These are phyloP conservation scores for Bursaphelenchus mucronatus DNA, from an alignment of 1,140 invertebrate genomes.

Conservation along the genomic window DNA sequence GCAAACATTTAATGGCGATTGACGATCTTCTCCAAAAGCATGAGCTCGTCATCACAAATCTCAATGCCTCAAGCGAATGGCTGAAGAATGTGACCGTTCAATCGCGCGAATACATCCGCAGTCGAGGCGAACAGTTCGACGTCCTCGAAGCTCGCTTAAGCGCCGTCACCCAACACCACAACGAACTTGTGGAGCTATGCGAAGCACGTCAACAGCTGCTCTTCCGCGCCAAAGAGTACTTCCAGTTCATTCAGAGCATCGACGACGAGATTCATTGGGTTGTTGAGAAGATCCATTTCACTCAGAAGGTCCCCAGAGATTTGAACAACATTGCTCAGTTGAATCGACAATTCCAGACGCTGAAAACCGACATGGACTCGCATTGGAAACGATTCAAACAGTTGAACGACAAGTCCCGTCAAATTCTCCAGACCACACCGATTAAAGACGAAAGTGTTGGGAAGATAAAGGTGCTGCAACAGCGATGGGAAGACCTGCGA, in stretches of 20 bases:
- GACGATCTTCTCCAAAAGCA: constrained; percentile 90
- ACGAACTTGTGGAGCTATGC: constrained; percentile 69
- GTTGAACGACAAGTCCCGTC: constrained; percentile 3
- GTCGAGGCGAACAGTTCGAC: constrained; percentile 64
- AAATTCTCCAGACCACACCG: constrained; percentile 63
- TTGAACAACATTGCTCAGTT: constrained; percentile 79
- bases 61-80: constrained; percentile 65
- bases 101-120: constrained; percentile 62
- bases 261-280: constrained; percentile 89
- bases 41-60: constrained; percentile 74
- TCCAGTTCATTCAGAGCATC: constrained; percentile 86
- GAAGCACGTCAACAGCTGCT: constrained; percentile 75
- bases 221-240: constrained; percentile 85
- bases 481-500: constrained; percentile 73
- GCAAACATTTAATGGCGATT: constrained; percentile 82
- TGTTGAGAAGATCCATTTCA: constrained; percentile 84
- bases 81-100: constrained; percentile 68
- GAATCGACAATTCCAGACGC: constrained; percentile 79
- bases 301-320: constrained; percentile 83
- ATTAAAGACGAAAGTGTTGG: constrained; percentile 67
- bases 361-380: constrained; percentile 85
- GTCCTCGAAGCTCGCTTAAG: constrained; percentile 48
- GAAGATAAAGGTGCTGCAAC: constrained; percentile 64
- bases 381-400: constrained; percentile 65
- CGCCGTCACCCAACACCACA: constrained; percentile 43